A percentile compares a stretch with the other conserved stretches of the same genome.
These are phyloP conservation scores for Notodonta ziczac DNA, from an alignment of 2,888 invertebrate genomes.

Conservation along the genomic window DNA sequence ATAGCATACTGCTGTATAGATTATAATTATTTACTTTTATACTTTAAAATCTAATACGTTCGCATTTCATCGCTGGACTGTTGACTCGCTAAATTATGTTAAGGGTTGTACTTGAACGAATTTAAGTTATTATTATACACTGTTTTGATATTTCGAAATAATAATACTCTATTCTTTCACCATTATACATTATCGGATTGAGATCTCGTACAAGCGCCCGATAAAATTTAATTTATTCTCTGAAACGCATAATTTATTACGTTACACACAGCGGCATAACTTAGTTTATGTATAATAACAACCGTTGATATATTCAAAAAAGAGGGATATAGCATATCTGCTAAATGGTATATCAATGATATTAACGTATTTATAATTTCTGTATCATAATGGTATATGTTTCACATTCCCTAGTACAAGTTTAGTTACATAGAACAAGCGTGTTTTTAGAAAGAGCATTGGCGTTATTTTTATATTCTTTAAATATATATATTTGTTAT, in stretches of 20 bases:
- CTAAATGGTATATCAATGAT: no score
- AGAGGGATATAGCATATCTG: no score
- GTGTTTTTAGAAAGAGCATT: constrained; percentile 44
- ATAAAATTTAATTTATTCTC: constrained; percentile 59
- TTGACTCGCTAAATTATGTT: constrained; percentile 60
- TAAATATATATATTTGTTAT: constrained; percentile 34
- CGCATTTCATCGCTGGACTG: constrained; percentile 75
- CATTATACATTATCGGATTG: constrained; percentile 12
- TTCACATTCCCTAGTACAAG: constrained; percentile 68
- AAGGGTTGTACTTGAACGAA: constrained; percentile 49
- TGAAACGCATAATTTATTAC: constrained; percentile 69
- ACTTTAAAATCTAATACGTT: constrained; percentile 52
- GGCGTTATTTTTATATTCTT: constrained; percentile 51
- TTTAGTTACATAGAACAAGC: constrained; percentile 69
- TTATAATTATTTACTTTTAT: constrained; percentile 73
- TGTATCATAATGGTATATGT: constrained; percentile 75
- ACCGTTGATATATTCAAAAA: no score
- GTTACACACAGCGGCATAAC: constrained; percentile 63
- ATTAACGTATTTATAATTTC: constrained; percentile 79
- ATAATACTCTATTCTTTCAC: constrained; percentile 52
- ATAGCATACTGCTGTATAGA: constrained; percentile 78
- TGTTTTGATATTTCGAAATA: constrained; percentile 50
- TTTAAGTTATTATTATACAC: constrained; percentile 27
- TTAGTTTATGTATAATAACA: constrained; percentile 57
- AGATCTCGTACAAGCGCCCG: constrained; percentile 41